Evolutionary conservation across 2,113 vertebrate species (phyloP).

Genomic region (Tonatia bakeri): DNA sequence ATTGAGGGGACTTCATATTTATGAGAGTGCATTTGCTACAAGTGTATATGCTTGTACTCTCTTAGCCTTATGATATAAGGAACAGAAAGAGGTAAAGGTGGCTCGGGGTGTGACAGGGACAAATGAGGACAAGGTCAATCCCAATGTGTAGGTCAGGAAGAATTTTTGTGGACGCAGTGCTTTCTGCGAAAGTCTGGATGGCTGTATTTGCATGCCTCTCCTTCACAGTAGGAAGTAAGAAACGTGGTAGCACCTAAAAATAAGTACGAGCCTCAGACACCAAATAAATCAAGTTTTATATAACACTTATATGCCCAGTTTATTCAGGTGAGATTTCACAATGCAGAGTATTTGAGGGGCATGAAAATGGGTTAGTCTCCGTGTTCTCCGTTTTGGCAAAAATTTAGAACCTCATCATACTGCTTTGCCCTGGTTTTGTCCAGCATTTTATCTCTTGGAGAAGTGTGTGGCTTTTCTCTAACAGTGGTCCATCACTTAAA

Average conservation of each 20-base stretch:
- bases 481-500: neutral
- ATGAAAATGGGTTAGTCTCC: conserved; percentile 59
- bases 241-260: conserved; percentile 40
- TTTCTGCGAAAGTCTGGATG: conserved; percentile 24
- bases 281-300: conserved; percentile 62
- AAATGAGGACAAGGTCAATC: conserved; percentile 26
- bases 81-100: neutral
- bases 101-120: neutral
- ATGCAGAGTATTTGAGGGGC: conserved; percentile 37
- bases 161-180: neutral
- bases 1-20: neutral
- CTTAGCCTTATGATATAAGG: neutral
- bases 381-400: conserved; percentile 47
- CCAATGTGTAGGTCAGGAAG: neutral
- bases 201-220: conserved; percentile 12
- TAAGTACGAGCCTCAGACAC: conserved; percentile 39
- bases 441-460: conserved; percentile 13
- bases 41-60: neutral
- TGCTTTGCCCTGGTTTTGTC: conserved; percentile 52
- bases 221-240: conserved; percentile 23
- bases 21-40: neutral
- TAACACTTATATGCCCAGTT: conserved; percentile 28
- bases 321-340: conserved; percentile 54
- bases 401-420: conserved; percentile 36
- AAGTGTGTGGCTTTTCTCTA: neutral